Evolutionary conservation across 2,113 vertebrate genomes (phyloP).

Genomic region (Chloroceryle aenea): DNA sequence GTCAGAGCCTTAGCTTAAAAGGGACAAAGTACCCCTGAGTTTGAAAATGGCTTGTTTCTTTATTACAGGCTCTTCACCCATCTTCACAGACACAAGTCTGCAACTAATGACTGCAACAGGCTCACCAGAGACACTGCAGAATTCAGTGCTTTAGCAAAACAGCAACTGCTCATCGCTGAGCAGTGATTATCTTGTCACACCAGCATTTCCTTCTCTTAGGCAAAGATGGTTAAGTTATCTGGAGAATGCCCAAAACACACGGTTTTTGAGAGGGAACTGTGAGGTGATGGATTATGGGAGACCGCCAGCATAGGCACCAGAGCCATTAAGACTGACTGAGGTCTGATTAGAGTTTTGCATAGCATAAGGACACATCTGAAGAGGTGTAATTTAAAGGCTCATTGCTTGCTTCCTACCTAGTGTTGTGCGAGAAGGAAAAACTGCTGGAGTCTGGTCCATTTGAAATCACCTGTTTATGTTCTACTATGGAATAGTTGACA

Average conservation of each 20-base stretch:
- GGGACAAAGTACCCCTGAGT: not conserved
- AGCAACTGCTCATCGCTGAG: not conserved
- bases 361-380: not conserved
- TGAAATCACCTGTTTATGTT: slow-evolving; percentile 53
- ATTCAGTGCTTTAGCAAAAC: not conserved
- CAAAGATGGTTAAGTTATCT: not conserved
- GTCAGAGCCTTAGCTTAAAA: not conserved
- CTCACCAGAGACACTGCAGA: not conserved
- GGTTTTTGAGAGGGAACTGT: not conserved
- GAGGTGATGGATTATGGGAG: not conserved
- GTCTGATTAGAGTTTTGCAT: slow-evolving; percentile 47
- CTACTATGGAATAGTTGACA: not conserved
- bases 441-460: not conserved
- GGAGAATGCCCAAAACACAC: not conserved
- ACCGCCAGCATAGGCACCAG: not conserved
- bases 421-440: not conserved
- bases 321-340: not conserved
- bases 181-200: slow-evolving; percentile 39
- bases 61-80: slow-evolving; percentile 13
- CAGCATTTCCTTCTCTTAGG: not conserved
- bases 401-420: slow-evolving; percentile 2
- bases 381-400: slow-evolving; percentile 46
- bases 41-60: slow-evolving; percentile 4
- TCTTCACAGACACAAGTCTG: not conserved
- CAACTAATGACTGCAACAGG: not conserved